Conservation (phyloP, 2,113 vertebrate genomes). For the Malurus melanocephalus region DNA sequence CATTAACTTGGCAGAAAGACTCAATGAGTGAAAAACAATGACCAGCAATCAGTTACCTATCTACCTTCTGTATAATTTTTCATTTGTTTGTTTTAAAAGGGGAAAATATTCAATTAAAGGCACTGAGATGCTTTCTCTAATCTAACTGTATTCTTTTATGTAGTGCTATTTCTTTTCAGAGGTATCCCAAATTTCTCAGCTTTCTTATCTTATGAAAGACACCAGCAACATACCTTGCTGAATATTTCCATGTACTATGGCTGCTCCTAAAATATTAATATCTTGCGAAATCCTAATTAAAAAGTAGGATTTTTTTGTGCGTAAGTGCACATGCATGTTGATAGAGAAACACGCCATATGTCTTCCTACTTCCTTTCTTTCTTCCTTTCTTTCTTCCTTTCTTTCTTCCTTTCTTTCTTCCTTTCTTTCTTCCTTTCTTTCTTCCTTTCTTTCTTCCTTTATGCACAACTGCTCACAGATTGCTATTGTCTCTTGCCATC, state of each 20-base stretch:
- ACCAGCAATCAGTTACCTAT: neutral
- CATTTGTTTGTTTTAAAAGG: neutral
- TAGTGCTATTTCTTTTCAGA: neutral
- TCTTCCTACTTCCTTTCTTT: neutral
- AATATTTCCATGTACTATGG: neutral
- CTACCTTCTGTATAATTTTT: neutral
- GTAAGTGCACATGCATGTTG: neutral
- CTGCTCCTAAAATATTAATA: neutral
- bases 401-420: neutral
- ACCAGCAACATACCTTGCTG: neutral
- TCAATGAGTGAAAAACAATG: neutral
- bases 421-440: neutral
- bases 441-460: neutral
- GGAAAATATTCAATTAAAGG: neutral
- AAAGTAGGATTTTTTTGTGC: neutral
- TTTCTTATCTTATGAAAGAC: neutral
- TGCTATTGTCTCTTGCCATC: constrained; percentile 12
- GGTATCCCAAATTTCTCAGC: neutral
- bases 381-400: neutral
- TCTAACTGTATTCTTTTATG: neutral
- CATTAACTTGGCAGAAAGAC: neutral
- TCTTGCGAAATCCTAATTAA: neutral
- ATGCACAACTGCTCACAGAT: constrained; percentile 5
- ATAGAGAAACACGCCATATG: neutral
- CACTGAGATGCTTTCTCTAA: neutral